These are phyloP conservation scores for Gallinago undulata DNA, from an alignment of 2,113 vertebrate species.

Conservation along the genomic window DNA sequence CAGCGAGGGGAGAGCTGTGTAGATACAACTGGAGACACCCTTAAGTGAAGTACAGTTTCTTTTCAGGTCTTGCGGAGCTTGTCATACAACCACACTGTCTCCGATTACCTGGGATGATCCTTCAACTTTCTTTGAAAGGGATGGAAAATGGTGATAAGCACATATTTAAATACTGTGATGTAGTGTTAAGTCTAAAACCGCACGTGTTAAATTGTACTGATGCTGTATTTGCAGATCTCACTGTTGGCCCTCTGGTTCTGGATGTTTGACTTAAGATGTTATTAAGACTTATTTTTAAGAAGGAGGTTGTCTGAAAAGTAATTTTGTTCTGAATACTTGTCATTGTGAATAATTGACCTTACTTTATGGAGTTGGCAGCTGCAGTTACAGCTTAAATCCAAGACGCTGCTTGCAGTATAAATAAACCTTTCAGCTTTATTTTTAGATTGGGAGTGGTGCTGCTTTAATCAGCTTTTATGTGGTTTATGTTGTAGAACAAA, in stretches of 20 bases:
- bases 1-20: not conserved
- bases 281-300: not conserved
- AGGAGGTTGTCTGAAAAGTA: not conserved
- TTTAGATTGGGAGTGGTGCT: conserved; percentile 53
- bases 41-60: not conserved
- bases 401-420: conserved; percentile 52
- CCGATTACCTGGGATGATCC: not conserved
- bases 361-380: not conserved
- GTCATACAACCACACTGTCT: not conserved
- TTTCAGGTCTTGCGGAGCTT: not conserved
- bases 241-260: not conserved
- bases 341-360: conserved; percentile 4
- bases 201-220: accelerated
- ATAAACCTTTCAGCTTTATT: conserved; percentile 63
- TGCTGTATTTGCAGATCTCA: not conserved
- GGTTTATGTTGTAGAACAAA: conserved; percentile 17
- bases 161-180: not conserved
- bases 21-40: not conserved
- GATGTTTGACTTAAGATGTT: not conserved
- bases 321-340: not conserved
- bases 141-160: not conserved
- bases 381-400: conserved; percentile 12
- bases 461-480: conserved; percentile 56
- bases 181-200: not conserved
- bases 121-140: not conserved